Percentiles rank a stretch among this genome's conserved stretches.
Evolutionary conservation across 2,888 invertebrate species (phyloP).

Genomic region (Noctua janthina): DNA sequence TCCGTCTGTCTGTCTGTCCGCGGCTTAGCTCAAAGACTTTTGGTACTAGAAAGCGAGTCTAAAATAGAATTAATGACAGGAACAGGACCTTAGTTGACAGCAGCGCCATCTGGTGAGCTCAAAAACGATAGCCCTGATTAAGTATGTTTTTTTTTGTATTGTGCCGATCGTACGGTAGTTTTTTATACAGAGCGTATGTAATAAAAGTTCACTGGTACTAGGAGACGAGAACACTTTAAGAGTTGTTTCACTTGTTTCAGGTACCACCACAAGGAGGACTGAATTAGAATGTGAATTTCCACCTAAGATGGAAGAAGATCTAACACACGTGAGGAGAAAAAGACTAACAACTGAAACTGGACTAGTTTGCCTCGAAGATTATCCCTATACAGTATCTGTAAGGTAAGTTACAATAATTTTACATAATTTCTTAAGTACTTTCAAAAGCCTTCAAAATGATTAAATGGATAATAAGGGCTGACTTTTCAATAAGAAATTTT

Average conservation of each 20-base stretch:
- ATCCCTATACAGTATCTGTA: conserved; percentile 86
- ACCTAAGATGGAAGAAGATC: conserved; percentile 84
- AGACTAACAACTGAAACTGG: conserved; percentile 85
- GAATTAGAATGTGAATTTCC: conserved; percentile 88
- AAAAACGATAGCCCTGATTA: too few relatives aligned
- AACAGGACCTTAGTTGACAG: too few relatives aligned
- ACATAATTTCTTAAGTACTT: not conserved
- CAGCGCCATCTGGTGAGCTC: too few relatives aligned
- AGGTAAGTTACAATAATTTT: conserved; percentile 73
- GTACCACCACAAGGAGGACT: conserved; percentile 70
- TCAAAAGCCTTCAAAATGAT: too few relatives aligned
- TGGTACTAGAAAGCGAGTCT: too few relatives aligned
- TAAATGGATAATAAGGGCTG: too few relatives aligned
- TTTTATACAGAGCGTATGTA: not conserved
- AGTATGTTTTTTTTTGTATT: too few relatives aligned
- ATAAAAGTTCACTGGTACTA: conserved; percentile 50
- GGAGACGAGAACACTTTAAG: conserved; percentile 34
- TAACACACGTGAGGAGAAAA: conserved; percentile 83
- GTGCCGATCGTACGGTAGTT: not conserved
- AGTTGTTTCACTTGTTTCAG: conserved; percentile 46
- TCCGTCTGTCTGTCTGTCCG: too few relatives aligned
- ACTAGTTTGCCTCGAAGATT: conserved; percentile 86
- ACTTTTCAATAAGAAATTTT: too few relatives aligned
- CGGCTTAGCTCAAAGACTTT: too few relatives aligned
- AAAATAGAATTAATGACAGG: too few relatives aligned